Base-by-base conservation (phyloP, 2,888 invertebrate genomes). In the Drosophila helvetica region DNA sequence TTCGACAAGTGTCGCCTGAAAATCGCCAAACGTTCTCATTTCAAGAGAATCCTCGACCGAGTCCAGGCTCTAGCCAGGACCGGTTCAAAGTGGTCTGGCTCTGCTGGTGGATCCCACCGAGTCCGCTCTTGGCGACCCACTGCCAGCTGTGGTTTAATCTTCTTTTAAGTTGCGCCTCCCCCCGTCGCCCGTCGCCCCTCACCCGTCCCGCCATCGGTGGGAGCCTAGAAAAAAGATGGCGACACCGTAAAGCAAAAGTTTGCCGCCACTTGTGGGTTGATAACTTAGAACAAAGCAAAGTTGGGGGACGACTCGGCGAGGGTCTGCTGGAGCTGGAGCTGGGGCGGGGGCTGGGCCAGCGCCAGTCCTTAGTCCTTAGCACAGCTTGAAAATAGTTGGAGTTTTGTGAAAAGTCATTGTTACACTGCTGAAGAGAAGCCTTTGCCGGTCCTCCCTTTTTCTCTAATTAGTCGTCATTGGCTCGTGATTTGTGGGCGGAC, bases 391-490 rank as follows among this genome's bases (percentile, higher is more conserved):
- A 88, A 84, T 84, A 88, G 88, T 84, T 83, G 47, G 46, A 56
- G 56, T 60, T 60, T 71, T 72, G 72, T 56, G 63, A 72, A 73
- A 82, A 85, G 86, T 86, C 86, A 82, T 86, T 86, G 86, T 86
- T 72, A 77, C 80, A 75, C 65, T 80, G 33, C 43, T 66, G 67
- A 65, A 66, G 46, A 47, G 65, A 48, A 33, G 45, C 52, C 73
- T 33, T 52, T 46, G 19, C 55, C 38, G 74, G 74, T 72, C 25
- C 78, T 66, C 65, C 69, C 82, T 69, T 83, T 83, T 86, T 74
- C 80, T 84, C 86, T 84, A 84, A 84, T 84, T 84, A 84, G 88
- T 84, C 84, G 70, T 83, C 83, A 88, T 86, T 84, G 88, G 88
- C 74, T 78, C 78, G 84, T 86, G 88, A 84, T 84, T 84, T 88